Percentiles rank a stretch among this genome's conserved stretches.
Evolutionary conservation across 1,140 invertebrate species (phyloP).

Genomic region (Drosophila chauvacae): DNA sequence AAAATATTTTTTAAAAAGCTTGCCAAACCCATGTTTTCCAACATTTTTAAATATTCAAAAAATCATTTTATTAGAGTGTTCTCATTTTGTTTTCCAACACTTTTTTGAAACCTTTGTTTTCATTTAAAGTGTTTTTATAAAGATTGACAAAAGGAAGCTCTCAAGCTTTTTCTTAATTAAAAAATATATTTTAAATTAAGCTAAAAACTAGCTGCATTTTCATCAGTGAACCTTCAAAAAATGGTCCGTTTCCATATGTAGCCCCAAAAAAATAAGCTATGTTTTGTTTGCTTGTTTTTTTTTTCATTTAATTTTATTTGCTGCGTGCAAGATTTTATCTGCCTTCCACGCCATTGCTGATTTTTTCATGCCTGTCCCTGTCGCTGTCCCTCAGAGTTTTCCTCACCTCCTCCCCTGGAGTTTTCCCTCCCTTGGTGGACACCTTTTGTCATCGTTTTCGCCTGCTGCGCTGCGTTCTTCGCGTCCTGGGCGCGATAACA

Average conservation of each 20-base stretch:
- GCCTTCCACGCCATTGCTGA: constrained; percentile 62
- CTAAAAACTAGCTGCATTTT: neutral
- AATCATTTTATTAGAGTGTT: too few relatives aligned
- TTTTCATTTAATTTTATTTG: constrained; percentile 38
- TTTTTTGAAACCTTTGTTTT: too few relatives aligned
- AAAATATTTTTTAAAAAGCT: too few relatives aligned
- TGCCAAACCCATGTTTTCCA: too few relatives aligned
- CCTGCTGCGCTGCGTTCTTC: constrained; percentile 29
- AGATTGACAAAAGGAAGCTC: too few relatives aligned
- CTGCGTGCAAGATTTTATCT: constrained; percentile 68
- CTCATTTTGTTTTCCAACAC: too few relatives aligned
- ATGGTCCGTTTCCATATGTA: constrained; percentile 12
- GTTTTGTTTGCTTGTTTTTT: constrained; percentile 9
- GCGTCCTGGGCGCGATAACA: constrained; percentile 74
- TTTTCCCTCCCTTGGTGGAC: constrained; percentile 27
- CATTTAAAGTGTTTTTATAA: too few relatives aligned
- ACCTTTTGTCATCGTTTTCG: constrained; percentile 79
- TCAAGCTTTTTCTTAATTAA: neutral
- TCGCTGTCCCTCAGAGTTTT: neutral
- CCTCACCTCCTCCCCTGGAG: neutral
- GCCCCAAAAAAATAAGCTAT: constrained; percentile 61
- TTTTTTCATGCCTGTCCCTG: neutral
- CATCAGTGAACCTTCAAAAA: neutral
- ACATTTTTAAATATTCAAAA: too few relatives aligned
- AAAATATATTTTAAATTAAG: too few relatives aligned